Percentiles rank a stretch among this genome's conserved stretches.
These are phyloP conservation scores for Meliscaeva auricollis DNA, from an alignment of 2,888 invertebrate species.

Conservation along the genomic window DNA sequence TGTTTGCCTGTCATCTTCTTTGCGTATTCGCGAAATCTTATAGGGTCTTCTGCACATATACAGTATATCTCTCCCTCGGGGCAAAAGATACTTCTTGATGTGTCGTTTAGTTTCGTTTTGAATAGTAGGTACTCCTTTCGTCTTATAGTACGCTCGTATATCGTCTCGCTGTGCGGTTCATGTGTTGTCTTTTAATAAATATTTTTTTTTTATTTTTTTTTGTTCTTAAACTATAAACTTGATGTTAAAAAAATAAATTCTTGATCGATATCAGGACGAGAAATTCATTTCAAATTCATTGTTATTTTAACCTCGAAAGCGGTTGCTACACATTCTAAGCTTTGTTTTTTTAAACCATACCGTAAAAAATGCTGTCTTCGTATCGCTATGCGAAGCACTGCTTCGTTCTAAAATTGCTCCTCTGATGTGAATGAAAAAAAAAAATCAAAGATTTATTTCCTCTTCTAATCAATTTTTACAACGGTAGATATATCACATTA, in stretches of 20 bases:
- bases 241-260: constrained; percentile 56
- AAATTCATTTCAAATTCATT: constrained; percentile 81
- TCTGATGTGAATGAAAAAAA: constrained; percentile 77
- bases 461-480: constrained; percentile 7
- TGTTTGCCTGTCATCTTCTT: constrained; percentile 63
- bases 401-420: constrained; percentile 84
- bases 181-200: constrained; percentile 30
- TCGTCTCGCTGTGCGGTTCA: constrained; percentile 17
- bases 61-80: constrained; percentile 15
- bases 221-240: background rate
- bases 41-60: constrained; percentile 51
- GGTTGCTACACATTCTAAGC: constrained; percentile 82
- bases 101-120: constrained; percentile 36
- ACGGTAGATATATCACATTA: constrained; percentile 18
- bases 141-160: constrained; percentile 23
- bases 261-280: constrained; percentile 72
- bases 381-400: constrained; percentile 83
- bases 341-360: constrained; percentile 76
- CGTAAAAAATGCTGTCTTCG: constrained; percentile 82
- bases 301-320: constrained; percentile 82
- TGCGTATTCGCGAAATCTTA: constrained; percentile 56
- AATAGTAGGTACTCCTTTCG: constrained; percentile 40
- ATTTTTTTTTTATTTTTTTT: background rate
- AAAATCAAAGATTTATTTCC: background rate
- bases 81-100: constrained; percentile 49